A percentile compares a stretch with the other conserved stretches of the same genome.
phyloP scores from a whole-genome alignment of 1,140 invertebrate species.

The Bombus ignitus region DNA sequence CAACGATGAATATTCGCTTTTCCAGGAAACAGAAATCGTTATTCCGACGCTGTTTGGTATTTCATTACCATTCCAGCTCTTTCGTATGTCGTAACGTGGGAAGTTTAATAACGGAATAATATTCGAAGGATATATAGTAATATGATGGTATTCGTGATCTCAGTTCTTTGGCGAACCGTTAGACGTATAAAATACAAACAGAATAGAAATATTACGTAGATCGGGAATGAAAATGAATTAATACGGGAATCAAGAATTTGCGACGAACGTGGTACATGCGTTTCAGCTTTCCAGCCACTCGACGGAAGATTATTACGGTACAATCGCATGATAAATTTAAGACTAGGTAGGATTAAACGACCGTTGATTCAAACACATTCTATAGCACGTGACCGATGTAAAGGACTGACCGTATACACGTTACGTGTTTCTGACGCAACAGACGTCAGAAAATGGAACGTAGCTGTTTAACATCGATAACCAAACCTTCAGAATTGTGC shows the following conservation, averaged over 20 bases:
- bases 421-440: slow-evolving; percentile 17
- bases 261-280: background rate
- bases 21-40: slow-evolving; percentile 2
- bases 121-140: background rate
- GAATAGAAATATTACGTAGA: background rate
- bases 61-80: background rate
- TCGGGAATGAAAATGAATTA: background rate
- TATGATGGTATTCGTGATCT: background rate
- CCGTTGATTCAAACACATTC: slow-evolving; percentile 26
- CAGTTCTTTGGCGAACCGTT: background rate
- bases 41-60: background rate
- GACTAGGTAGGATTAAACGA: slow-evolving; percentile 21
- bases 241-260: background rate
- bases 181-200: background rate
- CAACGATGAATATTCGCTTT: background rate
- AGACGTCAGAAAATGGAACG: slow-evolving; percentile 24
- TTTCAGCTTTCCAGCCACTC: background rate
- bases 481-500: background rate
- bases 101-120: background rate
- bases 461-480: slow-evolving; percentile 2
- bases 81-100: background rate
- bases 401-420: background rate
- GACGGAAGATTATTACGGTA: slow-evolving; percentile 20
- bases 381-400: slow-evolving; percentile 20
- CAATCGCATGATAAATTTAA: slow-evolving; percentile 33